A percentile compares a stretch with the other conserved stretches of the same genome.
These are phyloP conservation scores for Mercenaria mercenaria DNA, from an alignment of 1,140 invertebrate genomes.

Conservation along the genomic window DNA sequence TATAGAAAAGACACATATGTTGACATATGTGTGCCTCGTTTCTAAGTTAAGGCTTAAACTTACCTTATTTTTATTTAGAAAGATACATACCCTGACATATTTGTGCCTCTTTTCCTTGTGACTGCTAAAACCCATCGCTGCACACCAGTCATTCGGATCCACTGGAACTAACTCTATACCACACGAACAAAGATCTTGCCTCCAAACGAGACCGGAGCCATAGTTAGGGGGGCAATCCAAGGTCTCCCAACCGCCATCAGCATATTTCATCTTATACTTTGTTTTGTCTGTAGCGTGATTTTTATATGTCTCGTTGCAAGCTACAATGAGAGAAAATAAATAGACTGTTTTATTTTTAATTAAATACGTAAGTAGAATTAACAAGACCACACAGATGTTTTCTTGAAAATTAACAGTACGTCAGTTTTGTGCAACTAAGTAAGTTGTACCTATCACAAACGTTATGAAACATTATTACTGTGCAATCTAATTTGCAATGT, in stretches of 20 bases:
- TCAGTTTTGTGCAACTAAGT: too few species aligned
- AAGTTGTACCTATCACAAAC: too few species aligned
- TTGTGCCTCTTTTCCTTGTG: slow-evolving; percentile 15
- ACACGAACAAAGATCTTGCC: slow-evolving; percentile 61
- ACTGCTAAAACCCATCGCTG: neutral
- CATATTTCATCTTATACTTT: slow-evolving; percentile 52
- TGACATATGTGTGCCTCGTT: too few species aligned
- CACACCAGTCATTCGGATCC: slow-evolving; percentile 53
- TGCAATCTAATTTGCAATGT: too few species aligned
- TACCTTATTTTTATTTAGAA: too few species aligned
- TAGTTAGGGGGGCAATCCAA: slow-evolving; percentile 44
- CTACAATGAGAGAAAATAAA: neutral
- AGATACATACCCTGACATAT: slow-evolving; percentile 55
- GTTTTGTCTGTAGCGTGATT: slow-evolving; percentile 33
- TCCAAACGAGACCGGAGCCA: slow-evolving; percentile 28
- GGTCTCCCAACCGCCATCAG: slow-evolving; percentile 49
- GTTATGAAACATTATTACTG: too few species aligned
- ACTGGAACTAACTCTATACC: slow-evolving; percentile 23
- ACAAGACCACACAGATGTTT: too few species aligned
- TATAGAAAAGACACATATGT: too few species aligned
- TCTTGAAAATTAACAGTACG: neutral
- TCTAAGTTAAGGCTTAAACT: too few species aligned
- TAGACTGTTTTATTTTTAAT: neutral
- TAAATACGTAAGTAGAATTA: neutral
- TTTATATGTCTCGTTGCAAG: slow-evolving; percentile 55